Evolutionary conservation across 2,888 invertebrate genomes (phyloP), one percentile per base, ranked within the genome.

Genomic region (Lumbricus terrestris): DNA sequence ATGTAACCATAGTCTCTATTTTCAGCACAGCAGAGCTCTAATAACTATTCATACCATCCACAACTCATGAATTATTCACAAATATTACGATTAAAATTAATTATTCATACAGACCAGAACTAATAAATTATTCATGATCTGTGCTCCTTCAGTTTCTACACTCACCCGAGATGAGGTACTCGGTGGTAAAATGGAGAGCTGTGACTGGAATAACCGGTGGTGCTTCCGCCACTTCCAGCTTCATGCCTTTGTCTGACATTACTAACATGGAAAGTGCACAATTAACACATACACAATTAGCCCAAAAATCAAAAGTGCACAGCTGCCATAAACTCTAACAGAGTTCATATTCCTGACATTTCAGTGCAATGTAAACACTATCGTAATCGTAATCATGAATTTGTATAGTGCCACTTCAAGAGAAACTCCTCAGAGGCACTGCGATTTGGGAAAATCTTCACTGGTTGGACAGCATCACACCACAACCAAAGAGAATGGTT

Each of bases 121-220:
- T 69, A 29, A n/a, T n/a, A 11, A 69, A 69, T n/a, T 69, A 69
- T 69, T 69, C 69, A 69, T 11, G 5, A 8, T n/a, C 8, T 13
- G n/a, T 47, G 47, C n/a, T 54, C 40, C 18, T 42, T 69, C 11
- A n/a, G n/a, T n/a, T n/a, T n/a, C n/a, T n/a, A n/a, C n/a, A 69
- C 35, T 89, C n/a, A 89, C 89, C 89, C 18, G 89, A 89, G 16
- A 89, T 34, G 89, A 89, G 89, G 42, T 42, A 54, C 16, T 54
- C 35, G n/a, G 29, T 42, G 35, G 82, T 69, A 54, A 69, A 69
- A 38, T 69, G 82, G n/a, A 89, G 82, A 35, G 89, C 89, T n/a
- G 89, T 89, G 82, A 89, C 54, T n/a, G 89, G 89, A 15, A 89
- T 69, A 54, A 69, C 33, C n/a, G 89, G 35, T 16, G 89, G 20